These are phyloP conservation scores for Meliscaeva auricollis DNA, from an alignment of 2,888 invertebrate species.

Conservation along the genomic window DNA sequence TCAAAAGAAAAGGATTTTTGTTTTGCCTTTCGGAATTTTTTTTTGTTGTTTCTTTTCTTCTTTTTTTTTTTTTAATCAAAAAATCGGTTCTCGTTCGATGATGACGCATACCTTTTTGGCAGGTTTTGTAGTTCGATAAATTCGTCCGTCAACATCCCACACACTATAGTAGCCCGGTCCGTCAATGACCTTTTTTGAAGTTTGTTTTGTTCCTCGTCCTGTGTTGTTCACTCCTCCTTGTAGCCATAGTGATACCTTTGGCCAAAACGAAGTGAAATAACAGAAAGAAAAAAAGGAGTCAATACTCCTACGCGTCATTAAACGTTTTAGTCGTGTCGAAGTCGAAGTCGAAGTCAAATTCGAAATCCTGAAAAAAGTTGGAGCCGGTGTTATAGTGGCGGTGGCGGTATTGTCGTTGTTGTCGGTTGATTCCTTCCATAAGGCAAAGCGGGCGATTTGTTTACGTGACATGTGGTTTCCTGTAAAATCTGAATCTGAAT, in stretches of 20 bases:
- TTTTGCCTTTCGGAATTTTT: not conserved
- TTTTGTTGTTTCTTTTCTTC: conserved; percentile 4
- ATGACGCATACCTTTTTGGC: conserved; percentile 56
- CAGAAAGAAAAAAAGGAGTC: conserved; percentile 52
- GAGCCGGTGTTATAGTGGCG: conserved; percentile 3
- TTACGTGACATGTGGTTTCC: conserved; percentile 73
- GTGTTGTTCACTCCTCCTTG: conserved; percentile 28
- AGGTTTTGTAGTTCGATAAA: conserved; percentile 57
- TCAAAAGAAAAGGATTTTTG: conserved; percentile 45
- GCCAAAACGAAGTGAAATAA: conserved; percentile 40
- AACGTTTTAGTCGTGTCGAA: conserved; percentile 53
- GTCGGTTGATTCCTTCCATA: not conserved
- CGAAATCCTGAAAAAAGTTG: conserved; percentile 5
- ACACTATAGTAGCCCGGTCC: conserved; percentile 25
- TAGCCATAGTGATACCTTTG: conserved; percentile 56
- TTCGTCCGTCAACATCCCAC: conserved; percentile 40
- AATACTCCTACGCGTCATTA: conserved; percentile 66
- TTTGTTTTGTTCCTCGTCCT: conserved; percentile 52
- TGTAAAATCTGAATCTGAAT: conserved; percentile 30
- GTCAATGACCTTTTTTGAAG: conserved; percentile 70
- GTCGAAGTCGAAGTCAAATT: conserved; percentile 19
- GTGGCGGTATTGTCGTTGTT: not conserved
- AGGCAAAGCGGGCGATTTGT: conserved; percentile 57
- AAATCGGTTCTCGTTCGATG: not conserved
- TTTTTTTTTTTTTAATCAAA: too few species aligned